Evolutionary conservation across 2,113 vertebrate species (phyloP), one percentile per base, ranked within the genome.

Genomic region (Apaloderma vittatum): DNA sequence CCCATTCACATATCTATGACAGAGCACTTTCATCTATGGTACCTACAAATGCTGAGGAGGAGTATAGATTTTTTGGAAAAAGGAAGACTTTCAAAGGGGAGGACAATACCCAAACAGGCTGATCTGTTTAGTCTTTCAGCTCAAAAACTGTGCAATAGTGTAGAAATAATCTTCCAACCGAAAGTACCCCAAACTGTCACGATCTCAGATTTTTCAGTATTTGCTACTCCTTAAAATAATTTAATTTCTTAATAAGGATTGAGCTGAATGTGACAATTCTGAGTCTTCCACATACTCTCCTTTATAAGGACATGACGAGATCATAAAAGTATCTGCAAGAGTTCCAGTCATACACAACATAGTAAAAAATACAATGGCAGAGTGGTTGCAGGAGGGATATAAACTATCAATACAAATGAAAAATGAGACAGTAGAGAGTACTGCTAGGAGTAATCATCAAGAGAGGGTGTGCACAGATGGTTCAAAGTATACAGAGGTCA

Each of bases 391-490:
- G 12, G 14, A 61, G 84, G 26, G 18, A 75, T 54, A 55, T 30
- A 82, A 90, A 55, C 6, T 6, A 40, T 15, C 0, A n/a, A 71
- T 57, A 65, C 19, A 40, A 54, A 77, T 30, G 1, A 81, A 29
- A 75, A 52, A 36, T n/a, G 6, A 72, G 49, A 62, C 79, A 54
- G 16, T 52, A 77, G 19, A 67, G 14, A 66, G 18, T 18, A 24
- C 23, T 93, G 30, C 17, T 11, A 58, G 20, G 40, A 80, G 21
- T 24, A 71, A 46, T 30, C 12, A 29, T 29, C 16, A 52, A 23
- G 29, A 61, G 0, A 66, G 6, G 32, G 10, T 0, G 2, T 49
- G 9, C 6, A n/a, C n/a, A 18, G 46, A 14, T 59, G 9, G 4
- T 65, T 89, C 61, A 57, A 78, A 88, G 12, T 48, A 54, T 17